These are phyloP conservation scores for Metopolophium dirhodum DNA, from an alignment of 1,140 invertebrate species.

Conservation along the genomic window DNA sequence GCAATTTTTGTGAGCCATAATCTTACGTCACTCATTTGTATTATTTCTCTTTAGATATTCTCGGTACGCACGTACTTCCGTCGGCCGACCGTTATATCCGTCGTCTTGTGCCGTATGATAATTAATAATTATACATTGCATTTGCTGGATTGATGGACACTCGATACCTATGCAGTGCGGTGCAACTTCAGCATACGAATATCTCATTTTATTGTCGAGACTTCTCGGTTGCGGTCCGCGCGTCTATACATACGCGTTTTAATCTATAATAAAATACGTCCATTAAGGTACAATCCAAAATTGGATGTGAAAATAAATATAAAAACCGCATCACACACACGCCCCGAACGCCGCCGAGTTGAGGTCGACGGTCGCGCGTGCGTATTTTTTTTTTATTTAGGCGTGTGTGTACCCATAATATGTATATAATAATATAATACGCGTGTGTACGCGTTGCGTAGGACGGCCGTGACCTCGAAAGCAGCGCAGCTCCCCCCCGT, in stretches of 20 bases:
- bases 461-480: conserved; percentile 47
- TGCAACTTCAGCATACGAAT: background rate
- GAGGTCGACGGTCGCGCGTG: conserved; percentile 41
- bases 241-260: background rate
- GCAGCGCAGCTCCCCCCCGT: background rate
- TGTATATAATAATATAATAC: background rate
- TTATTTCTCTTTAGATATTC: background rate
- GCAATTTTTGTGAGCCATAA: background rate
- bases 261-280: conserved; percentile 5
- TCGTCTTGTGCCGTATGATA: background rate
- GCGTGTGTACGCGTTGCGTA: conserved; percentile 40
- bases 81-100: background rate
- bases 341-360: background rate
- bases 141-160: background rate
- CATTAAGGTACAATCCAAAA: background rate
- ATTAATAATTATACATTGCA: background rate
- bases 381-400: conserved; percentile 28
- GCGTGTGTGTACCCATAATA: background rate
- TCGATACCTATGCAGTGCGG: background rate
- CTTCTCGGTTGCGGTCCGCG: background rate
- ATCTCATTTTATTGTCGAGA: background rate
- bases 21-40: background rate
- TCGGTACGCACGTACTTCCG: background rate
- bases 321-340: conserved; percentile 17
- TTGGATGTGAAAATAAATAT: conserved; percentile 19